These are phyloP conservation scores for Gallinago nigripennis DNA, from an alignment of 2,797 vertebrate genomes.

Conservation along the genomic window DNA sequence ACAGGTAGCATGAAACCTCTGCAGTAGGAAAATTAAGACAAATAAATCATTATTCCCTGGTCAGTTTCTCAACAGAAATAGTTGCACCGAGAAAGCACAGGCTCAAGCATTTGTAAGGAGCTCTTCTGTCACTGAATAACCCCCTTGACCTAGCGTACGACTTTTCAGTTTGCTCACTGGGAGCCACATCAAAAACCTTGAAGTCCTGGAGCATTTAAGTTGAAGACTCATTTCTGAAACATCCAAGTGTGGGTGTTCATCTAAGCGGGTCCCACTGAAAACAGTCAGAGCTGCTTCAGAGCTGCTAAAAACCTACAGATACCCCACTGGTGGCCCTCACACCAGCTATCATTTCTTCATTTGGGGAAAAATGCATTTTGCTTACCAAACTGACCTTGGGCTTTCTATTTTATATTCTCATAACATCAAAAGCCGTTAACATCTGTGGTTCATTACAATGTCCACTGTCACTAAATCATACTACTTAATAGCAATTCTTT, in stretches of 20 bases:
- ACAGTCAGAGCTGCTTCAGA: neutral
- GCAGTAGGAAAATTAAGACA: neutral
- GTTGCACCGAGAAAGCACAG: neutral
- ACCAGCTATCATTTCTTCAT: neutral
- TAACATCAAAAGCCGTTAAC: neutral
- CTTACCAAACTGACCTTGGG: neutral
- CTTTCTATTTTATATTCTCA: neutral
- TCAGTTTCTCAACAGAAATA: neutral
- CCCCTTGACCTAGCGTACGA: fast-evolving
- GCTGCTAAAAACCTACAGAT: neutral
- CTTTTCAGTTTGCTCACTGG: neutral
- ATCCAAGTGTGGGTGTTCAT: fast-evolving
- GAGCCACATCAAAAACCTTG: neutral
- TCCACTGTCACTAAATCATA: neutral
- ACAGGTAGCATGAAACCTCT: neutral
- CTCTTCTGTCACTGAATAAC: neutral
- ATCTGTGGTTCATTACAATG: too few relatives aligned
- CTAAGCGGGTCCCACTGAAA: fast-evolving
- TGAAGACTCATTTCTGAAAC: neutral
- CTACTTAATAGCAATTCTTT: neutral
- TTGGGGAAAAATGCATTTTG: neutral
- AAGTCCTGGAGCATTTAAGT: fast-evolving
- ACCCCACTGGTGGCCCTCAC: neutral
- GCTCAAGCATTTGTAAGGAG: neutral
- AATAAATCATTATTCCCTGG: neutral